A percentile compares a stretch with the other conserved stretches of the same genome.
Conservation (phyloP, 2,797 vertebrate species). For the Bufotes viridis region DNA sequence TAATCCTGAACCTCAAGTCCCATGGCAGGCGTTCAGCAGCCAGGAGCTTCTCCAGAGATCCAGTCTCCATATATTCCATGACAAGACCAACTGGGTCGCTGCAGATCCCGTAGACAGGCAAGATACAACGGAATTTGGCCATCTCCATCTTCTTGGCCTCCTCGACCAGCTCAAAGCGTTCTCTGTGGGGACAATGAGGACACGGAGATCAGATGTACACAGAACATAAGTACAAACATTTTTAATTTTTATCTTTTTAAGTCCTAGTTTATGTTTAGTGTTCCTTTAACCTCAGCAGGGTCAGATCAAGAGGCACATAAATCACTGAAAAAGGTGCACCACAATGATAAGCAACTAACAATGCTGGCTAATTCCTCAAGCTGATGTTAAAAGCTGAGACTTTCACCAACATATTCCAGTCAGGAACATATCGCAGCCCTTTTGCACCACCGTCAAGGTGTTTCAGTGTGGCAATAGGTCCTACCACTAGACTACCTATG, state of each 20-base stretch:
- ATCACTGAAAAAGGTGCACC: too few relatives aligned
- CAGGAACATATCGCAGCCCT: too few relatives aligned
- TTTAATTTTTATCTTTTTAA: too few relatives aligned
- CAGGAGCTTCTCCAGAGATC: slow-evolving; percentile 92
- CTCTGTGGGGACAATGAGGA: slow-evolving; percentile 73
- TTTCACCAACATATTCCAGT: too few relatives aligned
- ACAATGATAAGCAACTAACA: too few relatives aligned
- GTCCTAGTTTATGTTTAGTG: not conserved
- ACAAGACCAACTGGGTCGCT: slow-evolving; percentile 91
- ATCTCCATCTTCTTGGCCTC: slow-evolving; percentile 99
- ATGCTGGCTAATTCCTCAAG: too few relatives aligned
- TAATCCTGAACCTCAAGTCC: slow-evolving; percentile 94
- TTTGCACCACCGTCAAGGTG: too few relatives aligned
- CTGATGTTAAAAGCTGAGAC: too few relatives aligned
- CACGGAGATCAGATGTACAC: not conserved
- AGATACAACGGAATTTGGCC: slow-evolving; percentile 95
- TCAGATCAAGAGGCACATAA: not conserved
- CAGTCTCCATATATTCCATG: slow-evolving; percentile 99
- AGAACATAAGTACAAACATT: too few relatives aligned
- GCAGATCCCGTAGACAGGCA: slow-evolving; percentile 96
- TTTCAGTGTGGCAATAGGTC: too few relatives aligned
- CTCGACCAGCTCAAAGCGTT: slow-evolving; percentile 89
- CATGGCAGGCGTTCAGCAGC: slow-evolving; percentile 90
- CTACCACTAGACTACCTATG: too few relatives aligned
- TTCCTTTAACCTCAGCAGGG: not conserved